phyloP scores from a whole-genome alignment of 2,888 invertebrate genomes.

The Argyresthia albistria region DNA sequence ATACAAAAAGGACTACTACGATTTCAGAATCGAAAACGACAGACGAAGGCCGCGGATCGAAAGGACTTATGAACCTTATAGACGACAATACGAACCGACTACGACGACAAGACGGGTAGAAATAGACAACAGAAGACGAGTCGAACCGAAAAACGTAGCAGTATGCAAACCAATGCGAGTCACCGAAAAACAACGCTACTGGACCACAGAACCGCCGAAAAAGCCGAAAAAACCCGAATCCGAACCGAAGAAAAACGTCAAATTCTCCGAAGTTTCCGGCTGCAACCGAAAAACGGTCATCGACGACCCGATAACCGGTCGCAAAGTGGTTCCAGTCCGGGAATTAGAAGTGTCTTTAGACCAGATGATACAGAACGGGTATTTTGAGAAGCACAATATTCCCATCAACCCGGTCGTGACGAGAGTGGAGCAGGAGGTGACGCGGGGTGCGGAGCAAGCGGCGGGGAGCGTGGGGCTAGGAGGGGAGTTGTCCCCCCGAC shows the following conservation, averaged over 20 bases:
- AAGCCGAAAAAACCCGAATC: slow-evolving; percentile 34
- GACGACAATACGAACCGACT: slow-evolving; percentile 8
- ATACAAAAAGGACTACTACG: slow-evolving; percentile 56
- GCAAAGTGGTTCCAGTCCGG: slow-evolving; percentile 58
- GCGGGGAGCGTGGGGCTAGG: too few species aligned
- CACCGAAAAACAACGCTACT: slow-evolving; percentile 52
- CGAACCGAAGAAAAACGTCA: slow-evolving; percentile 61
- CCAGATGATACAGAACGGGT: slow-evolving; percentile 66
- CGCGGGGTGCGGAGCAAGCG: not conserved
- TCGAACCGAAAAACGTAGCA: slow-evolving; percentile 41
- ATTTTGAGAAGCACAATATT: slow-evolving; percentile 63
- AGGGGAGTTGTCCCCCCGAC: not conserved
- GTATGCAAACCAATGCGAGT: slow-evolving; percentile 57
- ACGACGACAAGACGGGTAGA: slow-evolving; percentile 3
- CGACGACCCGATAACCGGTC: slow-evolving; percentile 52
- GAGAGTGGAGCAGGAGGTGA: not conserved
- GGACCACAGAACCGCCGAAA: slow-evolving; percentile 43
- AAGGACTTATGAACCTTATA: slow-evolving; percentile 29
- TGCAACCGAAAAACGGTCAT: slow-evolving; percentile 61
- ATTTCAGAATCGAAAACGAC: slow-evolving; percentile 54
- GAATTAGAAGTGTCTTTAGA: slow-evolving; percentile 63
- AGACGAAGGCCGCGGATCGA: slow-evolving; percentile 22
- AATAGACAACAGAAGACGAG: not conserved
- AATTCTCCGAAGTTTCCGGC: slow-evolving; percentile 65
- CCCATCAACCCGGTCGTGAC: slow-evolving; percentile 41